These are phyloP conservation scores for Drosophila acutilabella DNA, from an alignment of 2,888 invertebrate genomes.

Conservation along the genomic window DNA sequence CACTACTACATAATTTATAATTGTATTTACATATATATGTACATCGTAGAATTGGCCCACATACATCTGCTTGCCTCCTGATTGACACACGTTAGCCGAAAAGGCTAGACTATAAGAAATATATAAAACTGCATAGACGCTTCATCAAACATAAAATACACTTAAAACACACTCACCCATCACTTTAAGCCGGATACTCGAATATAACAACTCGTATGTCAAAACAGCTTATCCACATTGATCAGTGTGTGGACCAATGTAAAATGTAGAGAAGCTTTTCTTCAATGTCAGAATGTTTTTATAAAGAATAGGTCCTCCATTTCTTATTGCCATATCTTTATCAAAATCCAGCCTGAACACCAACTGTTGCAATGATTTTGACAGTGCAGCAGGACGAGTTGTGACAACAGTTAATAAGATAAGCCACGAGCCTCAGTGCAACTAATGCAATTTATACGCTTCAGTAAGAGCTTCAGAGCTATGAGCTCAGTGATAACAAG, in stretches of 20 bases:
- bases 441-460: constrained; percentile 65
- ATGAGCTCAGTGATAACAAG: constrained; percentile 16
- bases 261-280: too few species aligned
- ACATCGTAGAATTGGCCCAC: neutral
- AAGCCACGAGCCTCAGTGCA: constrained; percentile 50
- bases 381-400: neutral
- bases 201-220: too few species aligned
- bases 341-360: neutral
- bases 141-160: too few species aligned
- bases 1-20: neutral
- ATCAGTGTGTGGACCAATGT: too few species aligned
- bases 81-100: neutral
- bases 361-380: neutral
- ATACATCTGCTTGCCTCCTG: neutral
- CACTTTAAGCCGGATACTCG: too few species aligned
- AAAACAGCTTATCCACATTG: too few species aligned
- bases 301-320: too few species aligned
- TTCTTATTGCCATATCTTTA: too few species aligned
- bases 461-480: constrained; percentile 18
- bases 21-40: neutral
- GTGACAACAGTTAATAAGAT: constrained; percentile 65
- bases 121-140: too few species aligned
- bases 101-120: neutral
- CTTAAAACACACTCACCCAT: too few species aligned
- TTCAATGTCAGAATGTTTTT: too few species aligned